Evolutionary conservation across 2,888 invertebrate species (phyloP), one percentile per base, ranked within the genome.

Genomic region (Agrotis segetum): DNA sequence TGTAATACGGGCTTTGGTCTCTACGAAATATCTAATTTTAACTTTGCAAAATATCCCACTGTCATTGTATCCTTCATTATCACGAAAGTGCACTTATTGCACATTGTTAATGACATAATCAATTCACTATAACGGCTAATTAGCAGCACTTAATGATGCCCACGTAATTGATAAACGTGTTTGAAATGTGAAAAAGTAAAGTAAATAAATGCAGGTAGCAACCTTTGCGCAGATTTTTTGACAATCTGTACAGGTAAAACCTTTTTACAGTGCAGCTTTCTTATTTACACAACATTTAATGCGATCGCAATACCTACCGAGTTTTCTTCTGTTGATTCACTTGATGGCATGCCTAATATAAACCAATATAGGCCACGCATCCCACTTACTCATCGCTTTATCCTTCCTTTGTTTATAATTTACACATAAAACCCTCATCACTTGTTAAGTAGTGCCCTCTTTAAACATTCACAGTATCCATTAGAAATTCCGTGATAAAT

Each of bases 351-450:
- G 65, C 66, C 71, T 68, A 67, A 68, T 63, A 67, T 63, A 72
- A 71, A 71, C 53, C 19, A 74, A 77, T 77, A 69, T 76, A 68
- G 64, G 73, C 29, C 74, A 67, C 53, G 76, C 71, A 70, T 63
- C 64, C 75, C 67, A 71, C 75, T 90, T 89, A 91, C 85, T 91
- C 89, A 91, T 87, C 86, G 78, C 77, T 90, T 83, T 86, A 88
- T 85, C 80, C 80, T 80, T 72, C 58, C 83, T 88, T 86, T 87
- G 87, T 89, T 88, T 89, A 85, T 76, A 74, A 70, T 81, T 72
- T 66, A 50, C 71, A 77, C 81, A 65, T 67, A 76, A 77, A 79
- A 68, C 71, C 65, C 59, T 79, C 67, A 71, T 73, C 68, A 61
- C 67, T 62, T 62, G 62, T 66, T 71, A 56, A 55, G 56, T 29